A percentile compares a stretch with the other conserved stretches of the same genome.
Conservation (phyloP, 2,797 vertebrate species). For the Urophycis tenuis region DNA sequence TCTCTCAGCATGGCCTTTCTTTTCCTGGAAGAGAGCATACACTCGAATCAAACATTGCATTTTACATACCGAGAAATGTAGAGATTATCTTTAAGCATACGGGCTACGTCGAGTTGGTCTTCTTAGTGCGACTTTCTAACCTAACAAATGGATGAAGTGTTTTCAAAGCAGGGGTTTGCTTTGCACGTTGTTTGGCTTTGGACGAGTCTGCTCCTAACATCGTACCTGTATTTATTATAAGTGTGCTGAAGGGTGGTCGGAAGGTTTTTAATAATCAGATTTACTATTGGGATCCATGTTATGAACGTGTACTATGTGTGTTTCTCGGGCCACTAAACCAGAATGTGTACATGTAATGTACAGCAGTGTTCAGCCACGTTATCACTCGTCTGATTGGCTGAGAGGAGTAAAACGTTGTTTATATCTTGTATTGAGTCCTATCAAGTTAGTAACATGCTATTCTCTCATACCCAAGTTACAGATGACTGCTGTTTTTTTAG, state of each 20-base stretch:
- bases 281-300: neutral
- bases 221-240: neutral
- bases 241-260: neutral
- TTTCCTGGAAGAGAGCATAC: neutral
- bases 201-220: neutral
- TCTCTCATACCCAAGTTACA: constrained; percentile 45
- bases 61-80: neutral
- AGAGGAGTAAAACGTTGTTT: neutral
- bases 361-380: neutral
- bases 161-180: neutral
- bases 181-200: too few relatives aligned
- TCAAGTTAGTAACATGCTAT: constrained; percentile 51
- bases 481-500: constrained; percentile 60
- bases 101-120: neutral
- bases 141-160: neutral
- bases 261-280: neutral
- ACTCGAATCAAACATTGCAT: neutral
- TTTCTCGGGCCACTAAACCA: neutral
- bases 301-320: neutral
- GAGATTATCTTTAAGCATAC: neutral
- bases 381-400: neutral
- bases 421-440: constrained; percentile 20
- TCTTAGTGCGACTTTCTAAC: neutral
- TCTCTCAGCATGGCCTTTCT: neutral
- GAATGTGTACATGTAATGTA: neutral